These are phyloP conservation scores for Chrysemys picta DNA, from an alignment of 2,113 vertebrate genomes.

Conservation along the genomic window DNA sequence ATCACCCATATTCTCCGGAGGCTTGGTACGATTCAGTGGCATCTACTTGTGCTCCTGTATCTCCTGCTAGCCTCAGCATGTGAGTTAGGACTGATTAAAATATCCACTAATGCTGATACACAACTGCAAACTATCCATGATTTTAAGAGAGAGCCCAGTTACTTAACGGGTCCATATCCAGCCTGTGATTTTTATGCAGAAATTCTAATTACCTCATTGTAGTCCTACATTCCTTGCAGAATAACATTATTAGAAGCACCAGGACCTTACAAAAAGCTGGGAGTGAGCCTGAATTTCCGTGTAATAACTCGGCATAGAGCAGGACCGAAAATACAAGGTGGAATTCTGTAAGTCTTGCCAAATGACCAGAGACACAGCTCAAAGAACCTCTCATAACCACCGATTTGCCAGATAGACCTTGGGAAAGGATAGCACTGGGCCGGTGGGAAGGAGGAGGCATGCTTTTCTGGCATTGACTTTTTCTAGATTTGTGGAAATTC, in stretches of 20 bases:
- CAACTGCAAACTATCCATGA: accelerated
- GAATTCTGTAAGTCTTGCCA: not conserved
- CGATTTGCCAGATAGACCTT: not conserved
- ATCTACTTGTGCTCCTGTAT: not conserved
- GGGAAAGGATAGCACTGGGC: not conserved
- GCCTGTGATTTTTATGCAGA: not conserved
- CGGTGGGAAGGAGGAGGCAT: not conserved
- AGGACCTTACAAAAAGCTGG: not conserved
- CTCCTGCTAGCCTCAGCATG: not conserved
- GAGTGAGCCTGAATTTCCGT: not conserved
- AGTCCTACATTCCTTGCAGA: not conserved
- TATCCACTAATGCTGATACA: not conserved
- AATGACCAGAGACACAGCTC: not conserved
- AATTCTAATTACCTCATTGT: not conserved
- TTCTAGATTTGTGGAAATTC: not conserved
- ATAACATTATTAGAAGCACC: not conserved
- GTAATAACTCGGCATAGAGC: not conserved
- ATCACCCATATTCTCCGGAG: not conserved
- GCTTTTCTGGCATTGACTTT: not conserved
- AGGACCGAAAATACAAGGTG: not conserved
- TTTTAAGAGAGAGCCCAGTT: not conserved
- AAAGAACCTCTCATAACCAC: not conserved
- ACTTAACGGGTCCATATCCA: not conserved
- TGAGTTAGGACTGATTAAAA: accelerated
- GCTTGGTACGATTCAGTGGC: not conserved